A percentile compares a stretch with the other conserved stretches of the same genome.
Evolutionary conservation across 2,797 vertebrate genomes (phyloP).

Genomic region (Galagoides demidoff): DNA sequence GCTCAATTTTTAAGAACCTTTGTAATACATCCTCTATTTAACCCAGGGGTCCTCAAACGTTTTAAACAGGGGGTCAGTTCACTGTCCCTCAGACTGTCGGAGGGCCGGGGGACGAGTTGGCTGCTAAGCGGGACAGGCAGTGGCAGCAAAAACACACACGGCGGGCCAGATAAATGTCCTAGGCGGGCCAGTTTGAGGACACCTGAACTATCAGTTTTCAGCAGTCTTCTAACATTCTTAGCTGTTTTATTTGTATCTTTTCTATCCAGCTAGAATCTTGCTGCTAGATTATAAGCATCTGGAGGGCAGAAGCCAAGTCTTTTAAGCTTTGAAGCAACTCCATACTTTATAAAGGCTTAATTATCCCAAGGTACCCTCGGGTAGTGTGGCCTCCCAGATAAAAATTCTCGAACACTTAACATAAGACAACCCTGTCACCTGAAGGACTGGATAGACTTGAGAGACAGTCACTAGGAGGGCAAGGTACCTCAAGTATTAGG

Average conservation of each 20-base stretch:
- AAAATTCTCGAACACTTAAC: background rate
- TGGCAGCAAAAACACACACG: too few relatives aligned
- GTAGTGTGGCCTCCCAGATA: background rate
- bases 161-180: too few relatives aligned
- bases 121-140: too few relatives aligned
- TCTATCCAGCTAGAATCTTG: background rate
- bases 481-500: background rate
- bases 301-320: background rate
- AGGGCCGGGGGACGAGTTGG: too few relatives aligned
- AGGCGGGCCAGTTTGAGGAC: too few relatives aligned
- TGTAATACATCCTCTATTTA: background rate
- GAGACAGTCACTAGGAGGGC: background rate
- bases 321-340: slow-evolving; percentile 19
- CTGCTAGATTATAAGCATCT: background rate
- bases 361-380: background rate
- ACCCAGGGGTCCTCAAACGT: background rate
- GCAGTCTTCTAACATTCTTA: background rate
- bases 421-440: background rate
- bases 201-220: background rate
- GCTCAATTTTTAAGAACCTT: background rate
- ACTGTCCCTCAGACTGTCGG: too few relatives aligned
- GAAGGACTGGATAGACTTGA: background rate
- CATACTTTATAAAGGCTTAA: background rate
- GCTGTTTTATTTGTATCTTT: background rate
- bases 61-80: too few relatives aligned